Evolutionary conservation across 2,888 invertebrate species (phyloP).

Genomic region (Drosophila flavopinicola): DNA sequence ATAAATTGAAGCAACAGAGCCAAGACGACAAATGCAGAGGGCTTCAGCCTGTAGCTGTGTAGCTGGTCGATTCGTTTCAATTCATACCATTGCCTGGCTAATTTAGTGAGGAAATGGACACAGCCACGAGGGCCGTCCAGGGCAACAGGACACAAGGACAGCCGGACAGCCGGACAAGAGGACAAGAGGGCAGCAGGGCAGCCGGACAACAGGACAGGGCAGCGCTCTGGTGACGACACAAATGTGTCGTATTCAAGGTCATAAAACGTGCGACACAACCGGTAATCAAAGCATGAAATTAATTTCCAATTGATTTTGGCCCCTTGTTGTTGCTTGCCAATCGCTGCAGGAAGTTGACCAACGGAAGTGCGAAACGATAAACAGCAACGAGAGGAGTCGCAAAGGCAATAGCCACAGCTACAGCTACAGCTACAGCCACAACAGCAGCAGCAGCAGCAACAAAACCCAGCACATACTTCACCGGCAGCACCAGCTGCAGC

Average conservation of each 20-base stretch:
- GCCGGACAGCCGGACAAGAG: conserved; percentile 1
- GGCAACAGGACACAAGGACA: conserved; percentile 12
- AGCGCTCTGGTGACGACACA: conserved; percentile 61
- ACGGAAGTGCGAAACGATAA: conserved; percentile 79
- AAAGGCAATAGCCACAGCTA: conserved; percentile 28
- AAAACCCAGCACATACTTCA: conserved; percentile 56
- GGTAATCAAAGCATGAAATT: conserved; percentile 80
- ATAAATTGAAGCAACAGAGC: conserved; percentile 71
- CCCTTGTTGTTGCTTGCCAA: conserved; percentile 61
- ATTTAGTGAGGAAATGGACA: conserved; percentile 78
- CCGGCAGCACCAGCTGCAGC: conserved; percentile 14
- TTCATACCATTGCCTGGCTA: conserved; percentile 78
- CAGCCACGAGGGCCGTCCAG: conserved; percentile 36
- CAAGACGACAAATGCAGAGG: conserved; percentile 44
- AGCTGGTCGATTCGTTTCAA: conserved; percentile 67
- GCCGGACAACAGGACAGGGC: conserved; percentile 10
- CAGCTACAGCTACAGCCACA: conserved; percentile 19
- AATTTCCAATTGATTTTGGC: conserved; percentile 79
- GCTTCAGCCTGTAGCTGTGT: conserved; percentile 23
- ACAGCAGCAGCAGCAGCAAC: neutral
- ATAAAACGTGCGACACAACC: conserved; percentile 80
- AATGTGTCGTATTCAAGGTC: conserved; percentile 80
- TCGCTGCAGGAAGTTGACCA: conserved; percentile 79
- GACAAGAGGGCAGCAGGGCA: neutral
- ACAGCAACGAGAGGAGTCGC: conserved; percentile 58